phyloP scores from a whole-genome alignment of 2,888 invertebrate genomes.

The Coelinius sp. region DNA sequence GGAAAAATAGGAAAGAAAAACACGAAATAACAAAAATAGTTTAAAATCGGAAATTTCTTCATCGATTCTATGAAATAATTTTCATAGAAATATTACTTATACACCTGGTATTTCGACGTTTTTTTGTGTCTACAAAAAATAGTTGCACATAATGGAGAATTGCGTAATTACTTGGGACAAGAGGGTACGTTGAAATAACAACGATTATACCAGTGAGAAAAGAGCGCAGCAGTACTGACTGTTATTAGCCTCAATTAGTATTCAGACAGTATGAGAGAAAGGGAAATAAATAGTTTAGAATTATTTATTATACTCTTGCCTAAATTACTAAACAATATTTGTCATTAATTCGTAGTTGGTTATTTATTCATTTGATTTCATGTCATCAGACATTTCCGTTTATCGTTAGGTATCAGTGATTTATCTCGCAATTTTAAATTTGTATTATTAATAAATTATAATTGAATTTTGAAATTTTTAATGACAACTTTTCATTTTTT shows the following conservation, averaged over 20 bases:
- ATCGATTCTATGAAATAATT: too few species aligned
- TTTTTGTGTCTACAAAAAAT: neutral
- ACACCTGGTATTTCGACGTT: neutral
- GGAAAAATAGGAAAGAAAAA: too few species aligned
- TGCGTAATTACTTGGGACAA: constrained; percentile 13
- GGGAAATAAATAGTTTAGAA: constrained; percentile 5
- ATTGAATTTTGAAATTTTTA: neutral
- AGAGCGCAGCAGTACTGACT: constrained; percentile 41
- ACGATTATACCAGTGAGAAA: constrained; percentile 24
- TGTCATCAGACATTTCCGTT: neutral
- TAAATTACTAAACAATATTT: constrained; percentile 8
- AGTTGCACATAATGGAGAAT: constrained; percentile 9
- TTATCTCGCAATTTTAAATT: neutral
- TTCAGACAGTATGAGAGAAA: constrained; percentile 35
- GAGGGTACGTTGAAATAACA: constrained; percentile 7
- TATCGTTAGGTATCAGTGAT: neutral
- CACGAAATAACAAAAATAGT: too few species aligned
- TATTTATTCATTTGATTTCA: constrained; percentile 31
- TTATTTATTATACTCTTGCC: constrained; percentile 20
- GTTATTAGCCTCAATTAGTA: constrained; percentile 42
- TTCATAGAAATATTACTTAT: neutral
- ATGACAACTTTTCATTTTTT: neutral
- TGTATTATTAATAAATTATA: neutral
- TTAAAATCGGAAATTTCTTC: too few species aligned
- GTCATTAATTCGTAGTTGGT: constrained; percentile 30